Conservation (phyloP, 2,113 vertebrate genomes). For the Rhombomys opimus region DNA sequence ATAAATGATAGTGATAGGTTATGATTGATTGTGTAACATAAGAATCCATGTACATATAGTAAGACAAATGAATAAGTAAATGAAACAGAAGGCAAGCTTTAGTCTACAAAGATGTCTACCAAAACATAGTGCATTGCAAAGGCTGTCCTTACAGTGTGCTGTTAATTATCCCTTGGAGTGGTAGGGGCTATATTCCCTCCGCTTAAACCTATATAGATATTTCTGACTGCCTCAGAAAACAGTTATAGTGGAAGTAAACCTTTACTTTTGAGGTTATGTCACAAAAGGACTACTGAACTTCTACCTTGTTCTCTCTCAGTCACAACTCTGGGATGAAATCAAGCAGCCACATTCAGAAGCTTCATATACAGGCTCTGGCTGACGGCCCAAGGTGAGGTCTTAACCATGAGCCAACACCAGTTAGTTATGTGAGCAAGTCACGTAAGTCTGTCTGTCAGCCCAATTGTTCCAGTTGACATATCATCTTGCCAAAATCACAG, state of each 20-base stretch:
- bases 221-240: background rate
- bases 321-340: slow-evolving; percentile 21
- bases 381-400: background rate
- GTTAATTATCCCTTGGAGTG: background rate
- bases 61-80: slow-evolving; percentile 16
- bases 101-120: slow-evolving; percentile 28
- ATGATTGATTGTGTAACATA: background rate
- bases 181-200: background rate
- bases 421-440: background rate
- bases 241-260: slow-evolving; percentile 28
- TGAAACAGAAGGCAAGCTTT: background rate
- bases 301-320: slow-evolving; percentile 5
- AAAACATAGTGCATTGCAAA: background rate
- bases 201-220: background rate
- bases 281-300: background rate
- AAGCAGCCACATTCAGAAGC: background rate
- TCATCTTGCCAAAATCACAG: slow-evolving; percentile 7
- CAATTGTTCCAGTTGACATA: background rate
- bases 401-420: background rate
- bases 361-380: background rate
- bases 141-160: slow-evolving; percentile 18
- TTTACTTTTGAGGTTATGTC: slow-evolving; percentile 41
- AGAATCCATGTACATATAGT: slow-evolving; percentile 4
- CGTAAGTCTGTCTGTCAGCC: background rate
- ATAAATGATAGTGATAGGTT: slow-evolving; percentile 46